Conservation (phyloP, 2,113 vertebrate genomes). For the Dryoscopus gambensis region DNA sequence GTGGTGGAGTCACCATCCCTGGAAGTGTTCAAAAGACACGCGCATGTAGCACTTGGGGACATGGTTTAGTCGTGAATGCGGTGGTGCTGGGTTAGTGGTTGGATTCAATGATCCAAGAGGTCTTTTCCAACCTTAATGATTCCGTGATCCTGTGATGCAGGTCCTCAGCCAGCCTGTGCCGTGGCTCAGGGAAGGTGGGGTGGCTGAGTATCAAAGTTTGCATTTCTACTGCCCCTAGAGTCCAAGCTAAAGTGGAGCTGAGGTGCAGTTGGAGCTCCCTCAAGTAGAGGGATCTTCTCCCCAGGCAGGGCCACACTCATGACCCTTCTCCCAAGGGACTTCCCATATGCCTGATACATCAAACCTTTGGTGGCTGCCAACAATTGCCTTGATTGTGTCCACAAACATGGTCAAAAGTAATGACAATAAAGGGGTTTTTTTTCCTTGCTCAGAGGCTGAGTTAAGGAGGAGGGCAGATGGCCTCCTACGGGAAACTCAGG, state of each 20-base stretch:
- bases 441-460: too few relatives aligned
- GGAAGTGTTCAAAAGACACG: not conserved
- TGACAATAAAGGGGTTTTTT: rapidly evolving
- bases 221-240: not conserved
- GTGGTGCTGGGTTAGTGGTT: not conserved
- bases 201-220: not conserved
- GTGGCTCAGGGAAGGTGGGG: not conserved
- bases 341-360: not conserved
- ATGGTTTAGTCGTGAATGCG: not conserved
- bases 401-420: not conserved
- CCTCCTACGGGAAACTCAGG: not conserved
- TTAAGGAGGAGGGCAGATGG: not conserved
- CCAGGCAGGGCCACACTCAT: not conserved
- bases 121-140: not conserved
- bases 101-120: not conserved
- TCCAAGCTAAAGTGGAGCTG: not conserved
- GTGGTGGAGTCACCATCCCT: not conserved
- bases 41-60: not conserved
- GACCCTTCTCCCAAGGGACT: not conserved
- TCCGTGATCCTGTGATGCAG: not conserved
- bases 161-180: not conserved
- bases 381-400: not conserved
- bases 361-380: not conserved
- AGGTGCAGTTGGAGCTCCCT: not conserved
- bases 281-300: not conserved